Conservation (phyloP, 1,140 invertebrate genomes). For the Heliconius hewitsoni region DNA sequence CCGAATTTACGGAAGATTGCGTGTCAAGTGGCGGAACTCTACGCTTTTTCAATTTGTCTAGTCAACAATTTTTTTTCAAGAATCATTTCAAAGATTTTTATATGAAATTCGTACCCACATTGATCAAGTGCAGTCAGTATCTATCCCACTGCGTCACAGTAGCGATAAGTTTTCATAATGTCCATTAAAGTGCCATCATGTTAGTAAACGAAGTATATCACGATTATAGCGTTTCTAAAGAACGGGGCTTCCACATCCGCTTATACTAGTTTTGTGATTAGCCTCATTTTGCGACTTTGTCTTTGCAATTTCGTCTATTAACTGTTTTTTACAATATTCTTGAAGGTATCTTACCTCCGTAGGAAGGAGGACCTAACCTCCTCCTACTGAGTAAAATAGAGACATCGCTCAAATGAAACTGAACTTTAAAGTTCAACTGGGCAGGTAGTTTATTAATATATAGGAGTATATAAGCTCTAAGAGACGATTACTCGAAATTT, state of each 20-base stretch:
- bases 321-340: neutral
- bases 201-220: constrained; percentile 14
- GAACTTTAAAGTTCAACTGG: no score
- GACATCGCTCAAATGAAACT: no score
- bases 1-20: no score
- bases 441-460: no score
- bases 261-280: neutral
- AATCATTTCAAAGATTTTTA: no score
- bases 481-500: no score
- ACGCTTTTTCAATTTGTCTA: no score
- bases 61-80: no score
- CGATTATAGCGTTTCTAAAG: constrained; percentile 10
- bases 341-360: neutral
- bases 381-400: no score
- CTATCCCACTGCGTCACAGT: neutral
- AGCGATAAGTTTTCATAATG: neutral
- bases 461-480: no score
- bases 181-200: constrained; percentile 8
- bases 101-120: neutral
- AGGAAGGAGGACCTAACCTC: no score
- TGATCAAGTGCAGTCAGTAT: neutral
- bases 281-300: constrained; percentile 13
- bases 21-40: no score
- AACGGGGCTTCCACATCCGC: constrained; percentile 11
- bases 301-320: neutral